Evolutionary conservation across 2,113 vertebrate species (phyloP).

Genomic region (Indri indri): DNA sequence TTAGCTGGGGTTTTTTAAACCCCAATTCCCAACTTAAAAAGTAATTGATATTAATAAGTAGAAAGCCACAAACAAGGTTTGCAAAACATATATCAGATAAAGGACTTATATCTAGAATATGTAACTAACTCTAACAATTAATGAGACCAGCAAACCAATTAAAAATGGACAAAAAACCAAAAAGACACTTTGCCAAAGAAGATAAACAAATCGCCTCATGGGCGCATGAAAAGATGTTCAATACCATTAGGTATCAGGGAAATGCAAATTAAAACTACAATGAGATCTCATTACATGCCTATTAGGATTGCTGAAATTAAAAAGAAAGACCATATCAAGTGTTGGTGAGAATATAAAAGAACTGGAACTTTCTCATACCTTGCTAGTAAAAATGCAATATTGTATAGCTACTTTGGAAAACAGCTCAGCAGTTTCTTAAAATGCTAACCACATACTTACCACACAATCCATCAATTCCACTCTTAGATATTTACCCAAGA

Average conservation of each 20-base stretch:
- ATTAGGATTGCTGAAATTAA: neutral
- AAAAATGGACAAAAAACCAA: neutral
- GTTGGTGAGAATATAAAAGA: neutral
- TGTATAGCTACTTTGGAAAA: neutral
- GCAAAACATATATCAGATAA: neutral
- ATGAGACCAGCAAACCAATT: neutral
- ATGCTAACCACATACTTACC: neutral
- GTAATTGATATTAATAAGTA: neutral
- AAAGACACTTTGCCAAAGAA: neutral
- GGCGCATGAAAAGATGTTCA: neutral
- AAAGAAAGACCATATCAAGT: neutral
- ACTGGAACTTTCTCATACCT: neutral
- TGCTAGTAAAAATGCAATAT: neutral
- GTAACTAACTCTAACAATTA: neutral
- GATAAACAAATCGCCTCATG: neutral
- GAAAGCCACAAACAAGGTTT: neutral
- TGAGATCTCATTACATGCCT: neutral
- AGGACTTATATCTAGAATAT: neutral
- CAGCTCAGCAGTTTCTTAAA: neutral
- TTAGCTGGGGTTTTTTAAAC: neutral
- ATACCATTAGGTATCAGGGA: neutral
- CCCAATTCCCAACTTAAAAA: neutral
- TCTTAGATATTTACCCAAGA: neutral
- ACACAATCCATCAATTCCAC: neutral
- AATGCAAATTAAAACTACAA: slow-evolving; percentile 32